These are phyloP conservation scores for Laterallus jamaicensis DNA, from an alignment of 2,113 vertebrate species.

Conservation along the genomic window DNA sequence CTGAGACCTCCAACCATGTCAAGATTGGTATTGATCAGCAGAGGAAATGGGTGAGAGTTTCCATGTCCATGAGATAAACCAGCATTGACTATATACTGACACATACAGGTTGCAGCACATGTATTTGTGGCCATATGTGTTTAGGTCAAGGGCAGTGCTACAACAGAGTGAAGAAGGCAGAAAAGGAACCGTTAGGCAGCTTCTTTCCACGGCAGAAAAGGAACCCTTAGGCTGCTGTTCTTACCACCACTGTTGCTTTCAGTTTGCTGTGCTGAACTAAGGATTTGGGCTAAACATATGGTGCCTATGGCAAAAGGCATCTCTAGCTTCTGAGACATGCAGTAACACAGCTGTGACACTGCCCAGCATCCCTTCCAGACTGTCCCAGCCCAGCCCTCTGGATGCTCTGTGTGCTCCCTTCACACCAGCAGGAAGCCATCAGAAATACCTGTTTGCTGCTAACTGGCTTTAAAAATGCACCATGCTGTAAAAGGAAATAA, in stretches of 20 bases:
- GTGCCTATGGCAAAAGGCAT: background rate
- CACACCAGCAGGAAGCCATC: background rate
- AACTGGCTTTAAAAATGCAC: background rate
- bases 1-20: background rate
- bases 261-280: background rate
- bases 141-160: background rate
- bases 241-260: background rate
- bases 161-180: background rate
- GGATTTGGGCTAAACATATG: background rate
- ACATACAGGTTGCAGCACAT: background rate
- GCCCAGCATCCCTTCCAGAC: background rate
- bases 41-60: background rate
- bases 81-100: background rate
- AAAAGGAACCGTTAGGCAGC: background rate
- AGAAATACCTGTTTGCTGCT: background rate
- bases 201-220: background rate
- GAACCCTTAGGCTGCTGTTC: background rate
- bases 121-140: background rate
- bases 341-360: background rate
- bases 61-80: fast-evolving
- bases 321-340: background rate
- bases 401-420: background rate
- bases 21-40: background rate
- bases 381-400: background rate
- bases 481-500: background rate